These are phyloP conservation scores for Drosophila tristis DNA, from an alignment of 1,140 invertebrate genomes.

Conservation along the genomic window DNA sequence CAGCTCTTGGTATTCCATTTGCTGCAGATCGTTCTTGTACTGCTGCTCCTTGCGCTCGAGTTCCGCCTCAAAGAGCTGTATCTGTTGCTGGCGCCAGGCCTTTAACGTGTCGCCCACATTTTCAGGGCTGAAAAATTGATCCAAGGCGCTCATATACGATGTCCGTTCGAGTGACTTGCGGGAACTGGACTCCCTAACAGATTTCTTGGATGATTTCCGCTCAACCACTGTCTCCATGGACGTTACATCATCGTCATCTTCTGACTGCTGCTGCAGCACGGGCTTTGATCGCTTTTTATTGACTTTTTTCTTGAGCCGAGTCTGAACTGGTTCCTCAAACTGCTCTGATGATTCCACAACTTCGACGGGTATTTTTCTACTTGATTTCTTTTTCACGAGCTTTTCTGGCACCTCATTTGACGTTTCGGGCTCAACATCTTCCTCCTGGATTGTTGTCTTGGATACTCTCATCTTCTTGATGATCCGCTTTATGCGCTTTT, in stretches of 20 bases:
- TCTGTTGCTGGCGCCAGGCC: conserved; percentile 55
- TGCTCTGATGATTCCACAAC: background rate
- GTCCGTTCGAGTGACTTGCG: background rate
- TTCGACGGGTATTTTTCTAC: background rate
- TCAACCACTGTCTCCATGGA: background rate
- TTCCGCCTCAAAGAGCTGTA: conserved; percentile 43
- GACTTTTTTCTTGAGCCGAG: conserved; percentile 7
- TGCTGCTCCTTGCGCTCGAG: conserved; percentile 31
- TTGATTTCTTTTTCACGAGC: conserved; percentile 7
- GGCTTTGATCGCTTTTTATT: conserved; percentile 9
- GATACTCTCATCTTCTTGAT: conserved; percentile 26
- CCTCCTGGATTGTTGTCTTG: background rate
- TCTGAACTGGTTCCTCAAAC: background rate
- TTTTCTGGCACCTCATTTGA: background rate
- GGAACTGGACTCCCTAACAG: background rate
- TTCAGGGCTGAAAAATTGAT: background rate
- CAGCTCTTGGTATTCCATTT: conserved; percentile 22
- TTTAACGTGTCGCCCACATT: conserved; percentile 17
- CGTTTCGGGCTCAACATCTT: too few species aligned
- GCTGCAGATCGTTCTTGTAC: conserved; percentile 32
- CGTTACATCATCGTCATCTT: background rate
- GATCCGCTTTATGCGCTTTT: background rate
- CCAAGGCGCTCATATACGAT: background rate
- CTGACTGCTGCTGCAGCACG: background rate
- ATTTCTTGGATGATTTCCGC: background rate